These are phyloP conservation scores for Araneus ventricosus DNA, from an alignment of 1,140 invertebrate genomes.

Conservation along the genomic window DNA sequence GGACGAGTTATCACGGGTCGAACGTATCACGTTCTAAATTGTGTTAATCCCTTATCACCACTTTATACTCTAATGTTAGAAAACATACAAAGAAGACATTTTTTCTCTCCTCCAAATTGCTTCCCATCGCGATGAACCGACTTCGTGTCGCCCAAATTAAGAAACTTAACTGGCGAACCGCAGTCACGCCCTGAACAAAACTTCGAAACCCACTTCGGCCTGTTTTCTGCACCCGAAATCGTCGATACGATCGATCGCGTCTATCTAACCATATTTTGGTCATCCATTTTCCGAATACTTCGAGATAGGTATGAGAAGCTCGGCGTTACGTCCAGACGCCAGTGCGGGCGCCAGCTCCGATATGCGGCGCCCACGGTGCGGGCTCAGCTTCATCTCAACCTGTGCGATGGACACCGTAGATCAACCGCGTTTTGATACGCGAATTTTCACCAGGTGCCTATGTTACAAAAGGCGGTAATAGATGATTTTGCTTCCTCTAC, in stretches of 20 bases:
- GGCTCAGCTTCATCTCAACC: neutral
- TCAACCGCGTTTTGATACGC: neutral
- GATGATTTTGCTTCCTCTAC: no score
- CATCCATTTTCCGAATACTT: neutral
- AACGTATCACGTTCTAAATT: no score
- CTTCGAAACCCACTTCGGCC: slow-evolving; percentile 8
- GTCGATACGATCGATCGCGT: neutral
- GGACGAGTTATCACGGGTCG: no score
- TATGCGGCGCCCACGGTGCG: neutral
- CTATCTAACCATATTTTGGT: neutral
- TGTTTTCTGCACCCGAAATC: neutral
- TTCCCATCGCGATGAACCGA: neutral
- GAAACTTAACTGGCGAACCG: neutral
- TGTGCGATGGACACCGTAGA: neutral
- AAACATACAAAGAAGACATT: no score
- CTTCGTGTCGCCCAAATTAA: neutral
- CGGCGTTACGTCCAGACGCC: neutral
- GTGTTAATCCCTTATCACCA: no score
- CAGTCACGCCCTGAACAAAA: slow-evolving; percentile 16
- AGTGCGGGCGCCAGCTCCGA: neutral
- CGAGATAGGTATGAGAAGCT: neutral
- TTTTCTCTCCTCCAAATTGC: neutral
- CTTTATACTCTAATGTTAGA: no score
- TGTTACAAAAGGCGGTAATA: no score
- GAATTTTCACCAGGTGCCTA: neutral